These are phyloP conservation scores for Cacajao melanocephalus DNA, from an alignment of 2,797 vertebrate genomes.

Conservation along the genomic window DNA sequence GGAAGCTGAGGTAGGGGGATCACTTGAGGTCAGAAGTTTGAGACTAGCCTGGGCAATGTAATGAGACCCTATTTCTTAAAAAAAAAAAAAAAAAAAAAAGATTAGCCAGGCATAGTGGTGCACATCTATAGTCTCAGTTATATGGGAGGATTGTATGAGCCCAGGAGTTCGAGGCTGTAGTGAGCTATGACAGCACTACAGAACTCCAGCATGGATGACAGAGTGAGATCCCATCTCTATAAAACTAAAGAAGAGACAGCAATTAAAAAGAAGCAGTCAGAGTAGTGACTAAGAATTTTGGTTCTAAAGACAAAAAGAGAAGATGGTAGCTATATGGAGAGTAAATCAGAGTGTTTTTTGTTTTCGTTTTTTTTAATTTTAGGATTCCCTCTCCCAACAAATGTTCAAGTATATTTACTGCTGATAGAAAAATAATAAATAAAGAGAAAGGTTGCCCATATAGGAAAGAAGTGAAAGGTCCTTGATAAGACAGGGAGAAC, in stretches of 20 bases:
- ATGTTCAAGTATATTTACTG: not conserved
- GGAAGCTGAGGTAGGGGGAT: not conserved
- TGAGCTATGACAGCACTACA: too few species aligned
- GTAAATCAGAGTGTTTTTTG: not conserved
- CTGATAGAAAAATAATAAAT: not conserved
- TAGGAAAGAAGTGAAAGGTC: not conserved
- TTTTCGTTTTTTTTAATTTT: not conserved
- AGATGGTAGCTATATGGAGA: not conserved
- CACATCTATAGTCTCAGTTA: too few species aligned
- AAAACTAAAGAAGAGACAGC: not conserved
- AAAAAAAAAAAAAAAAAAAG: not conserved
- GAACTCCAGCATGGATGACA: too few species aligned
- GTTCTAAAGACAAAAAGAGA: not conserved
- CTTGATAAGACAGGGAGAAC: not conserved
- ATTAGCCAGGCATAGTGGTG: not conserved
- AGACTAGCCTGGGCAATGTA: not conserved
- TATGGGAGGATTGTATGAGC: too few species aligned
- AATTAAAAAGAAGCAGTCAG: not conserved
- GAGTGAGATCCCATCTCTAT: too few species aligned
- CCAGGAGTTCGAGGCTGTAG: too few species aligned
- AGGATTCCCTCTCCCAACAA: not conserved
- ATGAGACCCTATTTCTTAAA: not conserved
- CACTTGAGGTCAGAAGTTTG: not conserved
- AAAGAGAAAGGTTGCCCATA: not conserved
- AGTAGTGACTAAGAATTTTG: not conserved